A percentile compares a stretch with the other conserved stretches of the same genome.
Conservation (phyloP, 2,888 invertebrate genomes). For the Orchesellides sinensis region DNA sequence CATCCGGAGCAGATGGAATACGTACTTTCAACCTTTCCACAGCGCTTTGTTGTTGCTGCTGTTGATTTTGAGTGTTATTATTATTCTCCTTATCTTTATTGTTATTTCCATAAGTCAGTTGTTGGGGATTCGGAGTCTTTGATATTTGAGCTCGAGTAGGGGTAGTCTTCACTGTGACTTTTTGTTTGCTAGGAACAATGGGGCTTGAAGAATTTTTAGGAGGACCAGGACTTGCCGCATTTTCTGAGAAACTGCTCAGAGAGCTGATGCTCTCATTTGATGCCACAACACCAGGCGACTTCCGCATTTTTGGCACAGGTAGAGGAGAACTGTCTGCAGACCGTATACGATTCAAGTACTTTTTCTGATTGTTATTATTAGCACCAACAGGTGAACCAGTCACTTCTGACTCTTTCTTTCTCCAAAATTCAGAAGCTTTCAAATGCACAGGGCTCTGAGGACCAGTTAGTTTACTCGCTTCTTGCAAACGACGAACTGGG, state of each 20-base stretch:
- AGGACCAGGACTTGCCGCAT: constrained; percentile 68
- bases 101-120: constrained; percentile 54
- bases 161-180: constrained; percentile 15
- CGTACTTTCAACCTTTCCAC: constrained; percentile 72
- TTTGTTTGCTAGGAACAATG: constrained; percentile 6
- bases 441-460: constrained; percentile 72
- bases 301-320: constrained; percentile 68
- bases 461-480: constrained; percentile 59
- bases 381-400: constrained; percentile 60
- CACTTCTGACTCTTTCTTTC: constrained; percentile 74
- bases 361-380: constrained; percentile 48
- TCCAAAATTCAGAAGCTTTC: constrained; percentile 75
- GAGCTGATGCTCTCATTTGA: constrained; percentile 74
- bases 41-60: constrained; percentile 64
- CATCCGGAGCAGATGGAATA: constrained; percentile 64
- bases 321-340: constrained; percentile 73
- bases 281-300: constrained; percentile 57
- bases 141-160: constrained; percentile 48
- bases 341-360: constrained; percentile 69
- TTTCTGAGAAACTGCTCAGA: constrained; percentile 72
- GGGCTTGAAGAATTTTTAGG: constrained; percentile 66
- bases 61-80: constrained; percentile 16
- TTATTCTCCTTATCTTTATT: constrained; percentile 60
- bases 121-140: constrained; percentile 60
- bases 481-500: constrained; percentile 71